phyloP scores from a whole-genome alignment of 2,797 vertebrate species.

The Gastrophryne carolinensis region DNA sequence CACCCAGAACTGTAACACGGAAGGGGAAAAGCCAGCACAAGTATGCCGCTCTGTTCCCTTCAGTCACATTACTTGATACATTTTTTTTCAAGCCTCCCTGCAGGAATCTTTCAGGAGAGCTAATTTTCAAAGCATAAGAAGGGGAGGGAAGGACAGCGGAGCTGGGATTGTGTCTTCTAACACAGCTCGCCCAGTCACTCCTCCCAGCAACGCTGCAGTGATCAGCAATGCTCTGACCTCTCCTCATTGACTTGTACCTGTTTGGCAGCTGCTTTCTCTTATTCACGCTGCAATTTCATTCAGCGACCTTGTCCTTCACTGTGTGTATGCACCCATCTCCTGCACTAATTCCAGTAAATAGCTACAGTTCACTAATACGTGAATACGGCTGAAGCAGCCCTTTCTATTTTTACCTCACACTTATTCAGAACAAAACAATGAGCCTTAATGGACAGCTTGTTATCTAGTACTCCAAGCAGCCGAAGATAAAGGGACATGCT shows the following conservation, averaged over 20 bases:
- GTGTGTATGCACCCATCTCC: neutral
- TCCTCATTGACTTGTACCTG: slow-evolving; percentile 45
- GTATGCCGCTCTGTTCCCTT: neutral
- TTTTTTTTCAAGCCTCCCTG: slow-evolving; percentile 9
- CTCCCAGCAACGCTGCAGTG: slow-evolving; percentile 27
- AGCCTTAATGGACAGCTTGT: slow-evolving; percentile 5
- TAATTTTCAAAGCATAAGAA: slow-evolving; percentile 13
- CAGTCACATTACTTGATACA: slow-evolving; percentile 37
- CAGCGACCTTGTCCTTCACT: neutral
- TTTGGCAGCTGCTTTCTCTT: neutral
- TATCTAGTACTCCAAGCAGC: slow-evolving; percentile 10
- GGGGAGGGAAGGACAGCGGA: slow-evolving; percentile 40
- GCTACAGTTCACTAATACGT: neutral
- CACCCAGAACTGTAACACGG: neutral
- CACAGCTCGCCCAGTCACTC: slow-evolving; percentile 43
- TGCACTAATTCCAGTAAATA: too few relatives aligned
- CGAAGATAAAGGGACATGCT: slow-evolving; percentile 21
- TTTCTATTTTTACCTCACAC: neutral
- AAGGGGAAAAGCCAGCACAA: neutral
- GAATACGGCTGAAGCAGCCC: neutral
- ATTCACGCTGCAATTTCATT: neutral
- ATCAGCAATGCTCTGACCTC: slow-evolving; percentile 32
- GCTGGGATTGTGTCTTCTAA: slow-evolving; percentile 34
- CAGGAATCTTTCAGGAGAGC: slow-evolving; percentile 35
- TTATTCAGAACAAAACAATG: neutral